phyloP scores from a whole-genome alignment of 1,140 invertebrate genomes.

The Zaprionus inermis region DNA sequence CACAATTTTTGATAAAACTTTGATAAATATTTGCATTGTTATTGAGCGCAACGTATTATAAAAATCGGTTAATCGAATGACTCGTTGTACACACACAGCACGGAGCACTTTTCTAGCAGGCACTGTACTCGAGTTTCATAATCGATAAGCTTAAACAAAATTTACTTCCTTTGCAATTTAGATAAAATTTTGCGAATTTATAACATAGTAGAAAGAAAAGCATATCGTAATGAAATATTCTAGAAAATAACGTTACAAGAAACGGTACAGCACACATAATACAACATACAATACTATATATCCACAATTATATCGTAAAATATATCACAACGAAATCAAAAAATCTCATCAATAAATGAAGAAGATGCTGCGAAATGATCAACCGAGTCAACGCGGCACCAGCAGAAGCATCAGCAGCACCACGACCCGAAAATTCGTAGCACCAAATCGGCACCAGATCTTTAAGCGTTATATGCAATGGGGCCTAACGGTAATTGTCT shows the following conservation, averaged over 20 bases:
- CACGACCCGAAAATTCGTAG: slow-evolving; percentile 1
- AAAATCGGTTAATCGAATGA: slow-evolving; percentile 45
- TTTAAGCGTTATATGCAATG: slow-evolving; percentile 28
- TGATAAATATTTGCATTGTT: slow-evolving; percentile 44
- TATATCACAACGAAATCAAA: slow-evolving; percentile 9
- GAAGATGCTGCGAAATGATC: slow-evolving; percentile 21
- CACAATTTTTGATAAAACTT: slow-evolving; percentile 12
- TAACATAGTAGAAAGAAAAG: slow-evolving; percentile 21
- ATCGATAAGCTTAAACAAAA: slow-evolving; percentile 17
- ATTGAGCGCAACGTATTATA: slow-evolving; percentile 49
- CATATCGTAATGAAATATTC: slow-evolving; percentile 10
- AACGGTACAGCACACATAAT: slow-evolving; percentile 27
- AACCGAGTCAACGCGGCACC: slow-evolving; percentile 17
- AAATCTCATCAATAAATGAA: slow-evolving; percentile 31
- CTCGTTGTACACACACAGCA: neutral
- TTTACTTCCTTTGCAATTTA: slow-evolving; percentile 17
- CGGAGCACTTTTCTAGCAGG: slow-evolving; percentile 2
- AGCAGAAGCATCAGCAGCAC: slow-evolving; percentile 14
- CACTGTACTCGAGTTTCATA: slow-evolving; percentile 17
- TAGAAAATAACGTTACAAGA: slow-evolving; percentile 7
- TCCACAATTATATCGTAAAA: slow-evolving; percentile 23
- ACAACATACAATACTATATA: slow-evolving; percentile 32
- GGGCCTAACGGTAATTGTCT: slow-evolving; percentile 63
- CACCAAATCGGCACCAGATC: slow-evolving; percentile 19
- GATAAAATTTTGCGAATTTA: slow-evolving; percentile 30